phyloP scores from a whole-genome alignment of 2,797 vertebrate species.

The Naso thynnoides region DNA sequence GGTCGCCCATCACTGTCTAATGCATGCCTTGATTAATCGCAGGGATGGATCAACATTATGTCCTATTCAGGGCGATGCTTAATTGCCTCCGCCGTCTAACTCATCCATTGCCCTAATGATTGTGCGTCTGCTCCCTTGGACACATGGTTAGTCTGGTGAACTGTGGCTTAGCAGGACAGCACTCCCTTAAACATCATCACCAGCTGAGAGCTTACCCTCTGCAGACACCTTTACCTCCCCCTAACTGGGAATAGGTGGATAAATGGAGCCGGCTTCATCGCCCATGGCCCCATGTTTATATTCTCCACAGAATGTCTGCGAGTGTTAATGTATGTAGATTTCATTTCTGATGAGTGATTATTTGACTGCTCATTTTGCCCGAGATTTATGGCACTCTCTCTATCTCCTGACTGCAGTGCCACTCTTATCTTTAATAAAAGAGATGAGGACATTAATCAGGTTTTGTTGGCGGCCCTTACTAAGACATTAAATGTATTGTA shows the following conservation, averaged over 20 bases:
- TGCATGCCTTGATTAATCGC: conserved; percentile 98
- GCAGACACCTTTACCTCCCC: conserved; percentile 83
- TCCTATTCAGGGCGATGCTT: conserved; percentile 96
- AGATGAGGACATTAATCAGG: conserved; percentile 99
- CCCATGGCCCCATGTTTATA: conserved; percentile 82
- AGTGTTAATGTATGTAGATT: conserved; percentile 99
- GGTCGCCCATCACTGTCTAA: conserved; percentile 99
- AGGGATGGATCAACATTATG: conserved; percentile 99
- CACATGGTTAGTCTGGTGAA: conserved; percentile 88
- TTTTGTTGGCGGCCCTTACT: conserved; percentile 98
- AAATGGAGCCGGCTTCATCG: conserved; percentile 76
- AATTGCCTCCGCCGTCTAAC: conserved; percentile 91
- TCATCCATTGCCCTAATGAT: conserved; percentile 98
- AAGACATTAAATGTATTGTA: conserved; percentile 99
- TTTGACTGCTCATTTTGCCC: conserved; percentile 99
- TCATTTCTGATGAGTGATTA: conserved; percentile 99
- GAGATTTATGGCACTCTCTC: conserved; percentile 99
- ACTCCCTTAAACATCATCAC: conserved; percentile 68
- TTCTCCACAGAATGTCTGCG: conserved; percentile 89
- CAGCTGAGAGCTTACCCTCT: conserved; percentile 65
- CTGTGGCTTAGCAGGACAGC: conserved; percentile 62
- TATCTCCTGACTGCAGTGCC: conserved; percentile 99
- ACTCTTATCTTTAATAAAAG: conserved; percentile 99
- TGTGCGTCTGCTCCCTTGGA: conserved; percentile 91
- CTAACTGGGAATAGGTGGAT: conserved; percentile 88